A percentile compares a stretch with the other conserved stretches of the same genome.
phyloP scores from a whole-genome alignment of 2,113 vertebrate species.

The Hylia prasina region DNA sequence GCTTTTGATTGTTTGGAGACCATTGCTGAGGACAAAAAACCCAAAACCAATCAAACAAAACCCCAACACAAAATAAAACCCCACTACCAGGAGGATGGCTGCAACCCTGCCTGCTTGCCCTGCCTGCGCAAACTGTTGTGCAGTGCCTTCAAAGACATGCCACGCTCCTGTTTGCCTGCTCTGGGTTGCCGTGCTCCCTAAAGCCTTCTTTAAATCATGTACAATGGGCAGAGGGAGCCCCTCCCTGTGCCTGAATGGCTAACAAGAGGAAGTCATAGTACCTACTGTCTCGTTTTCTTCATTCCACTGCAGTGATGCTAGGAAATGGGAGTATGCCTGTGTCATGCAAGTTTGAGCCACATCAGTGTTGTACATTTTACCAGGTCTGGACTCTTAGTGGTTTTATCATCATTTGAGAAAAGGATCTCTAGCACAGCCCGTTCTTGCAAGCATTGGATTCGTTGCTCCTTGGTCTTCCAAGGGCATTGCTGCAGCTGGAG shows the following conservation, averaged over 20 bases:
- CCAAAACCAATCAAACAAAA: background rate
- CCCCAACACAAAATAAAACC: background rate
- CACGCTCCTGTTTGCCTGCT: background rate
- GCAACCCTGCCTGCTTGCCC: background rate
- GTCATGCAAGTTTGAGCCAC: background rate
- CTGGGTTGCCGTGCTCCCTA: background rate
- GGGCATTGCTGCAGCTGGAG: background rate
- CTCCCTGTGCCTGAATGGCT: background rate
- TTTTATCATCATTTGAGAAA: background rate
- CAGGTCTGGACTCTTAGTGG: background rate
- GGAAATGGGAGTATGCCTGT: background rate
- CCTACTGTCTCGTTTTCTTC: background rate
- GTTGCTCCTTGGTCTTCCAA: background rate
- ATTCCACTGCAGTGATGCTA: background rate
- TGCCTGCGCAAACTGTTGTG: background rate
- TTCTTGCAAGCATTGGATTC: background rate
- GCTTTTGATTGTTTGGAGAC: background rate
- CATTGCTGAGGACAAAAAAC: background rate
- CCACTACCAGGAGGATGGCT: background rate
- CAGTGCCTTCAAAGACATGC: background rate
- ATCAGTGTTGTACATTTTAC: background rate
- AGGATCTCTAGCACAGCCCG: background rate
- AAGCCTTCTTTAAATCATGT: background rate
- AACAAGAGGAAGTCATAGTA: background rate
- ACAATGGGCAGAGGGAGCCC: background rate